Evolutionary conservation across 1,140 invertebrate species (phyloP), one percentile per base, ranked within the genome.

Genomic region (Musca vetustissima): DNA sequence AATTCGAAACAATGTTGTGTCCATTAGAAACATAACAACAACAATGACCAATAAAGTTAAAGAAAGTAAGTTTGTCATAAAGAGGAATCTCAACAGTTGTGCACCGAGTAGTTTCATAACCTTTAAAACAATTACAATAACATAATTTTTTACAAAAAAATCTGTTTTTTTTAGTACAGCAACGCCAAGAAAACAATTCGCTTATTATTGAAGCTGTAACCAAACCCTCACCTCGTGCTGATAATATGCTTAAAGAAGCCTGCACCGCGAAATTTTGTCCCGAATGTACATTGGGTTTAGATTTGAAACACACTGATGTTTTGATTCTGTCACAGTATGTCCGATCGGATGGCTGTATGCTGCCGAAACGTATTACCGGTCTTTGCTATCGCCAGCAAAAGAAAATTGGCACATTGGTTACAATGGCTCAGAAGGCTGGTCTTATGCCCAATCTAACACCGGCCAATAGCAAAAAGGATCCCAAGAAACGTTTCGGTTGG

Each of bases 261-360:
- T 68, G 76, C 50, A 64, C 72, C 4, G 71, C 70, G 43, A 77
- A 67, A 3, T 76, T 86, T 28, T 92, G 90, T 79, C 80, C 87
- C 2, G 77, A 92, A 48, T 96, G 93, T 79, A 84, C 88, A 1
- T 74, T 90, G 14, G 87, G 87, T 4, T 75, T 95, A 9, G 85
- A 93, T 69, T 80, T 95, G 4, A 93, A 93, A 76, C 93, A 95
- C 73, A 94, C 93, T 0, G 95, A 97, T 86, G 93, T 96, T 2
- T 81, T 96, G 11, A 95, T 97, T 57, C 79, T 97, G n/a, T 91
- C 89, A 70, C 95, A 97, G 79, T 97, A 96, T 84, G 78, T 96
- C 0, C 85, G 91, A 55, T 85, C 87, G 1, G 90, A 96, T 84
- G 94, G 95, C 0, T 90, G 89, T 73, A 88, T 96, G 85, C 76